These are phyloP conservation scores for Drosophila eugracilis DNA, from an alignment of 1,140 invertebrate species.

Conservation along the genomic window DNA sequence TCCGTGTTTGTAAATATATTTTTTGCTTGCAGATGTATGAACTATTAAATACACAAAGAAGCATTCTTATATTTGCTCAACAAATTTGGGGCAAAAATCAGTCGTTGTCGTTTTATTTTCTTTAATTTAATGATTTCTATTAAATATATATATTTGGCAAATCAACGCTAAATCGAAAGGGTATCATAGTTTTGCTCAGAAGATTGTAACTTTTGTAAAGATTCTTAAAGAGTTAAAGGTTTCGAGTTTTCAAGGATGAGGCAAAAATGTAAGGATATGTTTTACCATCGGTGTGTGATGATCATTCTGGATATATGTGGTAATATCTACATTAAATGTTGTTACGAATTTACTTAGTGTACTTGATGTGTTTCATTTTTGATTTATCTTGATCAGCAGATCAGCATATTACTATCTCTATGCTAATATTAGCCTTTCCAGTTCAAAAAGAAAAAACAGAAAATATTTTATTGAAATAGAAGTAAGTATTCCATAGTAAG, in stretches of 20 bases:
- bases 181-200: slow-evolving; percentile 2
- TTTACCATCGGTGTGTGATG: slow-evolving; percentile 2
- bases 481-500: neutral
- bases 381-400: neutral
- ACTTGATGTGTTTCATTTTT: neutral
- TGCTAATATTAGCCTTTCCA: too few species aligned
- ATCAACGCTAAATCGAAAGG: neutral
- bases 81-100: slow-evolving; percentile 2
- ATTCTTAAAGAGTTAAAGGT: neutral
- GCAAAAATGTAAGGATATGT: slow-evolving; percentile 1
- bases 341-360: slow-evolving; percentile 6
- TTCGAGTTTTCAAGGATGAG: neutral
- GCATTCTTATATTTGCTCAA: slow-evolving; percentile 13
- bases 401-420: neutral
- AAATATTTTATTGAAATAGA: neutral
- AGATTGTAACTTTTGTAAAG: slow-evolving; percentile 3
- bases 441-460: too few species aligned
- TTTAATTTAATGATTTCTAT: neutral
- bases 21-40: slow-evolving; percentile 14
- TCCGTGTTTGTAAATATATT: slow-evolving; percentile 14
- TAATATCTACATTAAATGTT: slow-evolving; percentile 3
- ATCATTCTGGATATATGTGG: slow-evolving; percentile 3
- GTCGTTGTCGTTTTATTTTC: neutral
- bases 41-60: slow-evolving; percentile 12
- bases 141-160: neutral